Conservation (phyloP, 92 coral and sea anemone species). For the Heteractis magnifica region DNA sequence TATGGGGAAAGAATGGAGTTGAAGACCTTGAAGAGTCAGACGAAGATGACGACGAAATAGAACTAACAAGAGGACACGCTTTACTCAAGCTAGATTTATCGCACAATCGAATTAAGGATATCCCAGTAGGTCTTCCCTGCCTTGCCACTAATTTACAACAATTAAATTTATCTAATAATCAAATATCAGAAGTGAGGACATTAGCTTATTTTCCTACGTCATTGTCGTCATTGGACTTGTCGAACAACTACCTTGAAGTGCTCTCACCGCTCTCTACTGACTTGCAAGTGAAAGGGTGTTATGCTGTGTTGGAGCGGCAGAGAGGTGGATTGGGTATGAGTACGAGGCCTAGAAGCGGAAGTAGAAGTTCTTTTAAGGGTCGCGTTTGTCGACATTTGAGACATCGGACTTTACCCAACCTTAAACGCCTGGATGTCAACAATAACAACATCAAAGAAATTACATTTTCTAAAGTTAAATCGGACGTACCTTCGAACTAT, state of each 20-base stretch:
- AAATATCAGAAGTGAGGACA: constrained; percentile 62
- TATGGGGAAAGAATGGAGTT: constrained; percentile 77
- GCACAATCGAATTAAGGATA: constrained; percentile 55
- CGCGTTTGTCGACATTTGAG: constrained; percentile 84
- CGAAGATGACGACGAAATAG: constrained; percentile 90
- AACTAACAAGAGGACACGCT: constrained; percentile 64
- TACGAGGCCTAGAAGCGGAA: constrained; percentile 53
- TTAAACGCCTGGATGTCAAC: constrained; percentile 86
- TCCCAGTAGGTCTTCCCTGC: constrained; percentile 86
- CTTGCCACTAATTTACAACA: constrained; percentile 83
- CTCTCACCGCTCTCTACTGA: constrained; percentile 60
- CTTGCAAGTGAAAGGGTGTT: constrained; percentile 52
- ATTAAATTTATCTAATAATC: constrained; percentile 77
- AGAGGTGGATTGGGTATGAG: constrained; percentile 54
- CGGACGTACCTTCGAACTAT: constrained; percentile 22
- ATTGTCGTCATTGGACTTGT: constrained; percentile 80
- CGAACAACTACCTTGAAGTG: constrained; percentile 60
- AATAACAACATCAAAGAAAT: constrained; percentile 71
- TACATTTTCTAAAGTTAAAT: constrained; percentile 51
- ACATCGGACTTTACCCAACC: constrained; percentile 66
- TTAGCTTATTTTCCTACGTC: constrained; percentile 88
- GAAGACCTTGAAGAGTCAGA: constrained; percentile 92
- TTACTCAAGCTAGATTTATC: constrained; percentile 85
- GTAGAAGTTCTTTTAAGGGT: constrained; percentile 40
- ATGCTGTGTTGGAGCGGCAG: constrained; percentile 69